Conservation (phyloP, 2,797 vertebrate genomes). For the Micrastur ruficollis region DNA sequence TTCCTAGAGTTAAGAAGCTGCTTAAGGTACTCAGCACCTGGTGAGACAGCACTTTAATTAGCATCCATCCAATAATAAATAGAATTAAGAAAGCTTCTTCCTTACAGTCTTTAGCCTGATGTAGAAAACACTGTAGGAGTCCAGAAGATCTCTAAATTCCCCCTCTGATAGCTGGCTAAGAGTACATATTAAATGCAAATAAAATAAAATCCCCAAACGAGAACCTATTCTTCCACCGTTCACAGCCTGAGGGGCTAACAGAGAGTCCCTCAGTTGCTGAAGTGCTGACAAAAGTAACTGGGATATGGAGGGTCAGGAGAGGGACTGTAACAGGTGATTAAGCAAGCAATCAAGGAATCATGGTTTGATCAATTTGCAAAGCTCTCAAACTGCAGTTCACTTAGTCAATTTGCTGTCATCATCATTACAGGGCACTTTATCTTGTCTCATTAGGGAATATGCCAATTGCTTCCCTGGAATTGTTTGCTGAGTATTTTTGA, state of each 20-base stretch:
- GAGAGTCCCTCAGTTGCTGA: background rate
- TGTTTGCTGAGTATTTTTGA: conserved; percentile 29
- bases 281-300: conserved; percentile 44
- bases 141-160: background rate
- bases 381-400: conserved; percentile 44
- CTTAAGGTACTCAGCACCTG: background rate
- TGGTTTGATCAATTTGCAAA: conserved; percentile 47
- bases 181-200: background rate
- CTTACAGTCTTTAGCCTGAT: background rate
- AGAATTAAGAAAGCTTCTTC: background rate
- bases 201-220: conserved; percentile 12
- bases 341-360: conserved; percentile 47
- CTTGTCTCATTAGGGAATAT: conserved; percentile 40
- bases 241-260: background rate
- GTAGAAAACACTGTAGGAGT: background rate
- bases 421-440: conserved; percentile 35
- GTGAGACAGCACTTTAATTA: background rate
- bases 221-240: background rate
- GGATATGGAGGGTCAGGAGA: background rate
- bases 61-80: background rate
- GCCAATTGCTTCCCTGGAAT: background rate
- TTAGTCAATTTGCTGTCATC: conserved; percentile 45
- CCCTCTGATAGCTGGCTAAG: background rate
- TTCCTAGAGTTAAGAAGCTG: background rate
- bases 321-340: conserved; percentile 40